These are phyloP conservation scores for Drosophila chauvacae DNA, from an alignment of 1,140 invertebrate species.

Conservation along the genomic window DNA sequence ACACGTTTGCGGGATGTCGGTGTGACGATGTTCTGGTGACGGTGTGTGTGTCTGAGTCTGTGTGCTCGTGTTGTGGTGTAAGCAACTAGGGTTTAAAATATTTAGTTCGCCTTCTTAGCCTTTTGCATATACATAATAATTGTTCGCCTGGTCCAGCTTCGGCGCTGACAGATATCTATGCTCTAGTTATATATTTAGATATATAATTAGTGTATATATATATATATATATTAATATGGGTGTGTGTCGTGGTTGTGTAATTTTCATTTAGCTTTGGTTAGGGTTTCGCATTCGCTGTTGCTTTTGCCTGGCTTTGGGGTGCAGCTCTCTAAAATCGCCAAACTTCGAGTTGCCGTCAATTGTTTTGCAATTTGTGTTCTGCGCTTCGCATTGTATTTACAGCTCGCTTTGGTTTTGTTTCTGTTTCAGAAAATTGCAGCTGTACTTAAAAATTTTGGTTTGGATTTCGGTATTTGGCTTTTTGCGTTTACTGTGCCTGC, in stretches of 20 bases:
- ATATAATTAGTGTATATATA: slow-evolving; percentile 50
- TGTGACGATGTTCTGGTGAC: slow-evolving; percentile 8
- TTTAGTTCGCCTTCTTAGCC: slow-evolving; percentile 44
- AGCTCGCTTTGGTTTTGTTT: slow-evolving; percentile 71
- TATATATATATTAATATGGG: slow-evolving; percentile 34
- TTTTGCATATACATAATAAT: slow-evolving; percentile 53
- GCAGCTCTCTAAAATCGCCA: slow-evolving; percentile 65
- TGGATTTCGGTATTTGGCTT: slow-evolving; percentile 45
- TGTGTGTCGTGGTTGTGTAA: slow-evolving; percentile 36
- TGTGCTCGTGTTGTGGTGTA: slow-evolving; percentile 39
- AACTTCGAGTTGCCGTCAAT: slow-evolving; percentile 69
- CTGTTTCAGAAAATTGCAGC: slow-evolving; percentile 74
- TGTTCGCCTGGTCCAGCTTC: slow-evolving; percentile 37
- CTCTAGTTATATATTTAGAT: slow-evolving; percentile 55
- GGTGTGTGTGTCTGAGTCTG: slow-evolving; percentile 20
- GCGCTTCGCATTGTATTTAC: slow-evolving; percentile 78
- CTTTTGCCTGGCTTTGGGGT: slow-evolving; percentile 36
- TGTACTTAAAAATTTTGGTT: slow-evolving; percentile 72
- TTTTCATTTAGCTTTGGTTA: slow-evolving; percentile 49
- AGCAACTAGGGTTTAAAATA: slow-evolving; percentile 71
- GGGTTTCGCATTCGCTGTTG: slow-evolving; percentile 39
- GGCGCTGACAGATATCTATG: slow-evolving; percentile 61
- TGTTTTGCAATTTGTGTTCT: slow-evolving; percentile 62
- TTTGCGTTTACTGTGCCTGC: slow-evolving; percentile 84
- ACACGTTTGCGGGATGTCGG: slow-evolving; percentile 40